Base-by-base conservation (phyloP, 2,888 invertebrate species). In the Platycnemis pennipes region DNA sequence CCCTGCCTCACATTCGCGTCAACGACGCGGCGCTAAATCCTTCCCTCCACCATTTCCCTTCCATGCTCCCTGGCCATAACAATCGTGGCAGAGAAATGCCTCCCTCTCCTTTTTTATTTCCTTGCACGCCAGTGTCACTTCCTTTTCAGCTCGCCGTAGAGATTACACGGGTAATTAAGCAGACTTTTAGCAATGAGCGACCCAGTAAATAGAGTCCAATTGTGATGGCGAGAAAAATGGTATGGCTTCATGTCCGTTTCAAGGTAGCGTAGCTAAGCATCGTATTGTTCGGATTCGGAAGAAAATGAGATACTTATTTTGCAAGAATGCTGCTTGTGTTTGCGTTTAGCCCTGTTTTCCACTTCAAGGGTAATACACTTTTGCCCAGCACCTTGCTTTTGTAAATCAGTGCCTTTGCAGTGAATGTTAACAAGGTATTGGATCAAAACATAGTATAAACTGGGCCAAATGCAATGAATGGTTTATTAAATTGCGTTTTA, bases 121-220 rank as follows among this genome's bases (percentile, higher is more conserved):
- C 89, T 56, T 49, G 7, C 49, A 11, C 89, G 0, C 49, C 53
- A 37, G 37, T 31, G 89, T 89, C 56, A 42, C 56, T 89, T 56
- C 89, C 88, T 26, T 88, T 63, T 89, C 13, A 77, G 42, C 42
- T 11, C 42, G 53, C 44, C 53, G 11, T 13, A 3, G 16, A n/a
- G 44, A 91, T 63, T 45, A 69, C 44, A 45, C n/a, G 63, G 63
- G 37, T 63, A 91, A 44, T 91, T 69, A 91, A 91, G 45, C 63
- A 22, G n/a, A 44, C 91, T 91, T n/a, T 37, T 37, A 77, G 42
- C 16, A n/a, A 44, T 44, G 69, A 91, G 44, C 63, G 63, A 91
- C 44, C 91, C 63, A 49, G 91, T 91, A 63, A 77, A 63, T 89
- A 42, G 42, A 31, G 37, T 63, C 91, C 26, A 69, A 63, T 53